phyloP scores from a whole-genome alignment of 1,140 invertebrate species.

The Stegodyphus mimosarum region DNA sequence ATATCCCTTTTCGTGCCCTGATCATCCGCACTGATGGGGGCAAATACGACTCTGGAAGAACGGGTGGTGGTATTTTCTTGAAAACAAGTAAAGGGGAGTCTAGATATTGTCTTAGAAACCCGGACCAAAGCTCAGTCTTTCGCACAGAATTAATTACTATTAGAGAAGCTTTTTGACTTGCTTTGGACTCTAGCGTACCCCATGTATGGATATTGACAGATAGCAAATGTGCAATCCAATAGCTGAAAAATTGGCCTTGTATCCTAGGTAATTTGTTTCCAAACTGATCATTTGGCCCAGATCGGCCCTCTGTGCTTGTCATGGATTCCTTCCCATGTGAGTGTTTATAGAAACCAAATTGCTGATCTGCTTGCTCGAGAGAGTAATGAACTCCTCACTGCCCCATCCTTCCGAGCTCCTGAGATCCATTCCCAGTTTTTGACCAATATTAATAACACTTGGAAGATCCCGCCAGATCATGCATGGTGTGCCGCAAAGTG shows the following conservation, averaged over 20 bases:
- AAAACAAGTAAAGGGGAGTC: neutral
- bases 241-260: neutral
- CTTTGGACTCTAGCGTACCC: neutral
- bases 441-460: too few relatives aligned
- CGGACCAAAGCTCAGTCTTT: neutral
- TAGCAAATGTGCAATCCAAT: neutral
- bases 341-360: too few relatives aligned
- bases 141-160: neutral
- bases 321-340: too few relatives aligned
- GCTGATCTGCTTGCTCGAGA: too few relatives aligned
- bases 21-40: neutral
- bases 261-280: neutral
- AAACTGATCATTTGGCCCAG: too few relatives aligned
- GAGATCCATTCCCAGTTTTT: too few relatives aligned
- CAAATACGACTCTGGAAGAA: conserved; percentile 6
- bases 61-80: neutral
- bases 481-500: too few relatives aligned
- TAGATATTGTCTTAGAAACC: neutral
- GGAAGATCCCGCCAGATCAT: too few relatives aligned
- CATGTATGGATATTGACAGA: neutral
- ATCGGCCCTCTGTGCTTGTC: neutral
- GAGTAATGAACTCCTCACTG: too few relatives aligned
- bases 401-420: too few relatives aligned
- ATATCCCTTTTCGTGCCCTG: too few relatives aligned
- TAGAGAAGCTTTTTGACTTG: neutral